phyloP scores from a whole-genome alignment of 2,113 vertebrate genomes.

The Pionites leucogaster region DNA sequence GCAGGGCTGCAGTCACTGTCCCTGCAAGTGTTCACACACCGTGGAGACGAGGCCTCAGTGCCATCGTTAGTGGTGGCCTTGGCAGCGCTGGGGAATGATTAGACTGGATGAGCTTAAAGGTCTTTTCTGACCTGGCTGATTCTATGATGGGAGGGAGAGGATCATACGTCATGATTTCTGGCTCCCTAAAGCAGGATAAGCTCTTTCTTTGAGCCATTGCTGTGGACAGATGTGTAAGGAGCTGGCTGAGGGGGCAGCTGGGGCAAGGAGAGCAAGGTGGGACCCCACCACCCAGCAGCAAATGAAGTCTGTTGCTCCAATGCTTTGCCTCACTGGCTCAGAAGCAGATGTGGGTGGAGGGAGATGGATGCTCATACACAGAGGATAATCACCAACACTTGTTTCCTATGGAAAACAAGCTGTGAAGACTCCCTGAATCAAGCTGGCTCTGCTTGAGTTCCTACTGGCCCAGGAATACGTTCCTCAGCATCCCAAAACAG shows the following conservation, averaged over 20 bases:
- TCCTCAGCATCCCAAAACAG: background rate
- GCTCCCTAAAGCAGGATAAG: background rate
- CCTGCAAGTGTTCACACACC: no score
- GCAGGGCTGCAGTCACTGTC: no score
- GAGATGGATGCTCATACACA: fast-evolving
- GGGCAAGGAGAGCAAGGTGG: background rate
- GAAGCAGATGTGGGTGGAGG: background rate
- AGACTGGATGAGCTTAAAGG: background rate
- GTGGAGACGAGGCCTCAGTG: background rate
- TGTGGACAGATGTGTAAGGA: background rate
- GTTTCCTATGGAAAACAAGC: background rate
- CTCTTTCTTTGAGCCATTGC: background rate
- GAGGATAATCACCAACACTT: background rate
- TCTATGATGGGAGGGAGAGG: background rate
- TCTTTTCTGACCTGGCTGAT: background rate
- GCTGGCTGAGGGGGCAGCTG: background rate
- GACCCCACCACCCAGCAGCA: background rate
- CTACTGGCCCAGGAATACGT: background rate
- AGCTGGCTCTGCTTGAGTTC: background rate
- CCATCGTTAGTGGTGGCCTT: background rate
- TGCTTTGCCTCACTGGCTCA: background rate
- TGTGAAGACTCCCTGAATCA: background rate
- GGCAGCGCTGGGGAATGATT: background rate
- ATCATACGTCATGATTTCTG: fast-evolving
- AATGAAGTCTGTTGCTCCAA: background rate